Evolutionary conservation across 2,888 invertebrate genomes (phyloP).

Genomic region (Caenorhabditis sp.): DNA sequence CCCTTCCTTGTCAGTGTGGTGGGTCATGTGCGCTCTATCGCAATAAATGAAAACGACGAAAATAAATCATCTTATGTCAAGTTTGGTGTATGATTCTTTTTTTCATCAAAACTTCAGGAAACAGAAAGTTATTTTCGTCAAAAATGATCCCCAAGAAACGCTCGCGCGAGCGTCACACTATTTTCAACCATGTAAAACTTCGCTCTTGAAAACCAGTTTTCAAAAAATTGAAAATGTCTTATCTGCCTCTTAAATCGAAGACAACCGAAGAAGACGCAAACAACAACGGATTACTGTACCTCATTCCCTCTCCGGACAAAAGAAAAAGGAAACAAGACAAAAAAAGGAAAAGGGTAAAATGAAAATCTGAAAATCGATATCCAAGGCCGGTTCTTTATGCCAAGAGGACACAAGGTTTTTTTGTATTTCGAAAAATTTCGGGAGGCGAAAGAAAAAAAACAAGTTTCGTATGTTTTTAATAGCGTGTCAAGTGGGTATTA

Average conservation of each 20-base stretch:
- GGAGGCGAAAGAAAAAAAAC: not conserved
- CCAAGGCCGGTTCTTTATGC: not conserved
- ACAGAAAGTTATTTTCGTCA: no score
- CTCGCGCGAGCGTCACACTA: no score
- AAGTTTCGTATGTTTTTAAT: constrained; percentile 1
- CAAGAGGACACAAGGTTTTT: not conserved
- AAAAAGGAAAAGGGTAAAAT: not conserved
- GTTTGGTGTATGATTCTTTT: no score
- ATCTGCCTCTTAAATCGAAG: constrained; percentile 1
- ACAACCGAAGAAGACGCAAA: no score
- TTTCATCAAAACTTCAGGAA: no score
- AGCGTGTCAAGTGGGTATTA: constrained; percentile 1
- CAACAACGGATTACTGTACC: not conserved
- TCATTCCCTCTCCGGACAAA: not conserved
- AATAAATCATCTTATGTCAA: no score
- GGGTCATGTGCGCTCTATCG: no score
- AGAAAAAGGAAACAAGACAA: not conserved
- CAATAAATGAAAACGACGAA: no score
- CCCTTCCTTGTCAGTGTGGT: no score
- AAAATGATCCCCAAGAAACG: no score
- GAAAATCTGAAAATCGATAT: not conserved
- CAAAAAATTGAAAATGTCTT: not conserved
- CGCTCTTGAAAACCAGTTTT: not conserved
- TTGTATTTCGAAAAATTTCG: not conserved
- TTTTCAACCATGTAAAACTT: not conserved